Evolutionary conservation across 2,113 vertebrate species (phyloP).

Genomic region (Nasalis larvatus): DNA sequence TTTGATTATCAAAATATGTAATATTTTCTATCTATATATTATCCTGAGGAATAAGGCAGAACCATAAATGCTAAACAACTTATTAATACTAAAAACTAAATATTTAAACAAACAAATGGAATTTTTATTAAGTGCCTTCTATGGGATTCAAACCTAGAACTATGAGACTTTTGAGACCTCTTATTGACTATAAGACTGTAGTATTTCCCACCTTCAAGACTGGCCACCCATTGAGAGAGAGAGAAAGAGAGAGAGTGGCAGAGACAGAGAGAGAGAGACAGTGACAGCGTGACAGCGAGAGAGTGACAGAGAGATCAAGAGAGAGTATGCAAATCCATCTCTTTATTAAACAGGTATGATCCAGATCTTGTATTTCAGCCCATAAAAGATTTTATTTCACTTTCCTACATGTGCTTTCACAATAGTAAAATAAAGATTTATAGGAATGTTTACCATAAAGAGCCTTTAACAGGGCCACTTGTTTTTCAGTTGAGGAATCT

Average conservation of each 20-base stretch:
- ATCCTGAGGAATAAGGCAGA: neutral
- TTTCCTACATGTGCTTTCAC: slow-evolving; percentile 27
- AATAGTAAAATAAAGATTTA: slow-evolving; percentile 52
- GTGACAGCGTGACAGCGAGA: neutral
- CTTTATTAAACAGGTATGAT: neutral
- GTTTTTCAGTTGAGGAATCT: slow-evolving; percentile 53
- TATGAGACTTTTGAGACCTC: neutral
- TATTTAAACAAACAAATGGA: slow-evolving; percentile 7
- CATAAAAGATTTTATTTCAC: neutral
- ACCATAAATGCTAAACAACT: slow-evolving; percentile 31
- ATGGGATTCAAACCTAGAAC: neutral
- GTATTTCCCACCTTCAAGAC: neutral
- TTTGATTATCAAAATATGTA: slow-evolving; percentile 21
- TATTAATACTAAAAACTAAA: slow-evolving; percentile 30
- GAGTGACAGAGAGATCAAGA: neutral
- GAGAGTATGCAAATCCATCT: neutral
- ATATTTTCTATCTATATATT: slow-evolving; percentile 1
- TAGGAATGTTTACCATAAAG: slow-evolving; percentile 75
- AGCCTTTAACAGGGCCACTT: slow-evolving; percentile 72
- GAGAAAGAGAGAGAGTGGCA: neutral
- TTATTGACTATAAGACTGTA: neutral
- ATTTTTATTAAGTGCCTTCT: neutral
- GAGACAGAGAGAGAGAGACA: neutral
- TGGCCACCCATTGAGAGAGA: too few relatives aligned
- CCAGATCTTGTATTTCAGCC: slow-evolving; percentile 16